Percentiles rank a stretch among this genome's conserved stretches.
These are phyloP conservation scores for Nannospalax galili DNA, from an alignment of 2,113 vertebrate species.

Conservation along the genomic window DNA sequence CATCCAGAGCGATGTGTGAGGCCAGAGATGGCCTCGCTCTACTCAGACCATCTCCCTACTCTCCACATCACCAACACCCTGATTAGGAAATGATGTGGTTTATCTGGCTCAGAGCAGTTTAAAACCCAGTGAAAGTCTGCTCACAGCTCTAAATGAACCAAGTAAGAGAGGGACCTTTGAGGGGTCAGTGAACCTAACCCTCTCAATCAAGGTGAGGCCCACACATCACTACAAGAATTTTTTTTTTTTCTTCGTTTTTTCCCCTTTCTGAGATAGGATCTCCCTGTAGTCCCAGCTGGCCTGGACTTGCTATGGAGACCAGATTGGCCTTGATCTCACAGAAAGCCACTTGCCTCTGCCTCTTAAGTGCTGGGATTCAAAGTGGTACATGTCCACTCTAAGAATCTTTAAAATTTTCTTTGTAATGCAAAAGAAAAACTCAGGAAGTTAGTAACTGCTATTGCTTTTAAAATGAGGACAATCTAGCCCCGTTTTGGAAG, in stretches of 20 bases:
- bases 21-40: no score
- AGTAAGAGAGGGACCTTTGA: background rate
- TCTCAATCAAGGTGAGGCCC: background rate
- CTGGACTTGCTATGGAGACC: no score
- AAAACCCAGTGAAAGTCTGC: background rate
- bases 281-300: no score
- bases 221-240: background rate
- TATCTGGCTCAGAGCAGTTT: constrained; percentile 7
- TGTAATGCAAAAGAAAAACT: background rate
- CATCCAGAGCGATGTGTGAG: no score
- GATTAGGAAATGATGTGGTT: background rate
- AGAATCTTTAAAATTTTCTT: constrained; percentile 34
- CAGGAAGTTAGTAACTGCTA: background rate
- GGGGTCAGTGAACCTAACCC: background rate
- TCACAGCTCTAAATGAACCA: constrained; percentile 29
- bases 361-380: no score
- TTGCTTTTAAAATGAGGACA: constrained; percentile 38
- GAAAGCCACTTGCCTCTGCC: no score
- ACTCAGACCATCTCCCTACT: background rate
- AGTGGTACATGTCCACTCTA: no score
- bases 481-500: background rate
- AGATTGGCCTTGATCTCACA: no score
- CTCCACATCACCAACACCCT: background rate
- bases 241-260: no score
- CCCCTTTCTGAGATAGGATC: no score